A percentile compares a stretch with the other conserved stretches of the same genome.
phyloP scores from a whole-genome alignment of 2,797 vertebrate genomes.

The Lepilemur septentrionalis region DNA sequence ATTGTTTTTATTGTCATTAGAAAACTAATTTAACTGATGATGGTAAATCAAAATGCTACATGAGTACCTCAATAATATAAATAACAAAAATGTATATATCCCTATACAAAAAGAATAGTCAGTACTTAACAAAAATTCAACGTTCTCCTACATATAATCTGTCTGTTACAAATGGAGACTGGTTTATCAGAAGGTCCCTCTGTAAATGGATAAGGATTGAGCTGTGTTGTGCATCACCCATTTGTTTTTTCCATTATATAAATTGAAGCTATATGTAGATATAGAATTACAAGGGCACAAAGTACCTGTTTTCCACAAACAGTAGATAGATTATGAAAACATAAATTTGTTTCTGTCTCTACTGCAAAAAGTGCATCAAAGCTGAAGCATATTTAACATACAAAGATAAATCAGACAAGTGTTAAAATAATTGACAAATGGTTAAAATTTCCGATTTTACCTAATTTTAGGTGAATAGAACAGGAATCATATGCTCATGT shows the following conservation, averaged over 20 bases:
- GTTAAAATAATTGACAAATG: background rate
- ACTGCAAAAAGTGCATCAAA: background rate
- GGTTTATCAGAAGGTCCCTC: background rate
- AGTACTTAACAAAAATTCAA: background rate
- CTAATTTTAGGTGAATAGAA: background rate
- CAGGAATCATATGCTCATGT: background rate
- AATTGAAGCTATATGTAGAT: background rate
- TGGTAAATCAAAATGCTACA: slow-evolving; percentile 12
- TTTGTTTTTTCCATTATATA: background rate
- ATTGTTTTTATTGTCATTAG: background rate
- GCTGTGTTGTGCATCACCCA: background rate
- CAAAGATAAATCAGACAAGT: background rate
- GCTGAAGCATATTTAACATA: background rate
- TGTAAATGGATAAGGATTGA: background rate
- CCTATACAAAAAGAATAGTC: background rate
- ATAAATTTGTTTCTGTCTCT: background rate
- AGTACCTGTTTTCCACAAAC: background rate
- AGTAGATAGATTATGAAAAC: background rate
- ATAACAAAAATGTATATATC: background rate
- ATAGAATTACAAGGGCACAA: background rate
- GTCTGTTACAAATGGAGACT: background rate
- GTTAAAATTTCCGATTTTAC: background rate
- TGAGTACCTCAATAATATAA: background rate
- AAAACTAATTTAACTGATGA: background rate
- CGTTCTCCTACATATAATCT: background rate